Evolutionary conservation across 2,888 invertebrate species (phyloP).

Genomic region (Heliconius erato): DNA sequence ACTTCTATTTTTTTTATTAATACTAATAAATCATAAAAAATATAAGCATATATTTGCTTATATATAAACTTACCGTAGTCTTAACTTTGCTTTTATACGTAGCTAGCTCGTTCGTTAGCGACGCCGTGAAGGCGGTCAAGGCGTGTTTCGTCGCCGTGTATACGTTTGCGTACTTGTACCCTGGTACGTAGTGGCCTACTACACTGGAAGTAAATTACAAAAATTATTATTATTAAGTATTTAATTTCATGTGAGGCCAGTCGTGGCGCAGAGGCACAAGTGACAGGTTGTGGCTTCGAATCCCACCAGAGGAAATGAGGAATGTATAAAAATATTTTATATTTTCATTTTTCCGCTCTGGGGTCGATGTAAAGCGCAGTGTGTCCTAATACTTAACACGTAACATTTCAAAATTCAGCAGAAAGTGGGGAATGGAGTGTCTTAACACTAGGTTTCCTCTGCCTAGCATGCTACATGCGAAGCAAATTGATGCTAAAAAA

Average conservation of each 20-base stretch:
- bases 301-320: too few relatives aligned
- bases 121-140: neutral
- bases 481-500: too few relatives aligned
- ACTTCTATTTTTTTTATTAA: neutral
- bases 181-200: conserved; percentile 6
- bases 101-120: neutral
- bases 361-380: too few relatives aligned
- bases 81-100: conserved; percentile 5
- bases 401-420: too few relatives aligned
- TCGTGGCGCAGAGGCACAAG: too few relatives aligned
- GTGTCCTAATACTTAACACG: too few relatives aligned
- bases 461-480: neutral
- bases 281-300: too few relatives aligned
- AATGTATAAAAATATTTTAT: too few relatives aligned
- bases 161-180: neutral
- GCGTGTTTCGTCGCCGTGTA: conserved; percentile 14
- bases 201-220: neutral
- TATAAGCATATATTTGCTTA: neutral
- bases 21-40: neutral
- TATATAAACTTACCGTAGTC: conserved; percentile 3
- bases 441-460: neutral
- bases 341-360: too few relatives aligned
- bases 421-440: neutral
- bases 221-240: too few relatives aligned
- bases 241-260: too few relatives aligned